These are phyloP conservation scores for Lepidocyrtoides sp. DNA, from an alignment of 2,888 invertebrate species.

Conservation along the genomic window DNA sequence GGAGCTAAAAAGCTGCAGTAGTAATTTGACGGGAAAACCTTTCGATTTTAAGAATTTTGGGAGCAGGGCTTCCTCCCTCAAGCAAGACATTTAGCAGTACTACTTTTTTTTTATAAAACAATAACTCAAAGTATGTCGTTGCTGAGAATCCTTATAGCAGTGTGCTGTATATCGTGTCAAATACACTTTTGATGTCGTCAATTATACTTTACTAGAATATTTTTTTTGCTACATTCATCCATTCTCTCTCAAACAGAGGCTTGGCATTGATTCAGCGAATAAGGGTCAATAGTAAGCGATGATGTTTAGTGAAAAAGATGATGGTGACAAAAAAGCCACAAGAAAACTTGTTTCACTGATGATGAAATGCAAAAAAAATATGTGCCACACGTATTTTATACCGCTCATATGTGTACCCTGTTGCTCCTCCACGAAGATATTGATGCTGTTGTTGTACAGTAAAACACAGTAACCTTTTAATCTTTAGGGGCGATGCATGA, in stretches of 20 bases:
- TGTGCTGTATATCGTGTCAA: too few relatives aligned
- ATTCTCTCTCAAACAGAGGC: background rate
- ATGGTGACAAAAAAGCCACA: slow-evolving; percentile 59
- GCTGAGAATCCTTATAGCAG: background rate
- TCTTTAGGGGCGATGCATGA: slow-evolving; percentile 43
- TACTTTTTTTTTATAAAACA: too few relatives aligned
- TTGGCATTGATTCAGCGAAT: slow-evolving; percentile 63
- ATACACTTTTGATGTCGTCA: background rate
- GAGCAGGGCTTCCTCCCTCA: background rate
- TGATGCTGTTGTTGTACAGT: background rate
- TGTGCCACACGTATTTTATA: slow-evolving; percentile 42
- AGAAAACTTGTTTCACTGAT: slow-evolving; percentile 65
- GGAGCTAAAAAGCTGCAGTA: background rate
- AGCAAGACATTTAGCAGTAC: too few relatives aligned
- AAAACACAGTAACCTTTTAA: slow-evolving; percentile 66
- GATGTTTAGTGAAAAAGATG: background rate
- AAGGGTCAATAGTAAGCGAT: slow-evolving; percentile 57
- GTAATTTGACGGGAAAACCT: slow-evolving; percentile 12
- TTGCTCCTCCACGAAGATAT: slow-evolving; percentile 14
- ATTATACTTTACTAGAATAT: background rate
- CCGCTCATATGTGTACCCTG: background rate
- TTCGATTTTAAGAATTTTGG: slow-evolving; percentile 17
- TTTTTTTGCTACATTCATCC: slow-evolving; percentile 7
- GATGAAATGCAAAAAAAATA: slow-evolving; percentile 54
- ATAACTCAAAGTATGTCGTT: slow-evolving; percentile 22